Evolutionary conservation across 2,113 vertebrate species (phyloP), one percentile per base, ranked within the genome.

Genomic region (Labeo rohita): DNA sequence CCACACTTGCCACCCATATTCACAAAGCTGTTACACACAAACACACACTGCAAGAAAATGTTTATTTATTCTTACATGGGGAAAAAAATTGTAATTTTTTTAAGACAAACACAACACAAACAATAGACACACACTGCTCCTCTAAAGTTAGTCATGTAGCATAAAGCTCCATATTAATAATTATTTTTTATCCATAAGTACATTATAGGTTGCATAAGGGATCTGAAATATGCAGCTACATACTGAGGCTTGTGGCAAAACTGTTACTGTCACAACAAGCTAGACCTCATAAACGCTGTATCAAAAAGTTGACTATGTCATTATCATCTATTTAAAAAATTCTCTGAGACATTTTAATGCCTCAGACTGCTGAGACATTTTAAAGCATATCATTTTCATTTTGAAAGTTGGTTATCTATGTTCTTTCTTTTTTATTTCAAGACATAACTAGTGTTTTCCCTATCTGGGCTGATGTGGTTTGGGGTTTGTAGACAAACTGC

Each of bases 401-500:
- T 81, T 63, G 56, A 43, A 80, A 80, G 78, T 63, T n/a, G 13
- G 78, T 63, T 21, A 52, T 68, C 13, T 7, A 15, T 70, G 47
- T 52, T 34, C n/a, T 82, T 68, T 52, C 43, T 81, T 68, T 68
- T 70, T 68, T 13, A 50, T 68, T 50, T 15, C 47, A 36, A 68
- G 12, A 49, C n/a, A 50, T 80, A 61, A n/a, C 56, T 80, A 80
- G 61, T 81, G 47, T 82, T 82, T 70, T 54, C 15, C 16, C 9
- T 66, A 6, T 81, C 47, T 34, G 12, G 11, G 68, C 43, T 81
- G 23, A 47, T 81, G 68, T 74, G 85, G 78, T 86, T 75, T 74
- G 59, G 78, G 77, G 77, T 36, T 56, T n/a, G 45, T 16, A 66
- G 74, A 68, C 8, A 86, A 87, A 83, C 28, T 87, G 85, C 56